A percentile compares a stretch with the other conserved stretches of the same genome.
Conservation (phyloP, 2,888 invertebrate species). For the Isotomurus palustris region DNA sequence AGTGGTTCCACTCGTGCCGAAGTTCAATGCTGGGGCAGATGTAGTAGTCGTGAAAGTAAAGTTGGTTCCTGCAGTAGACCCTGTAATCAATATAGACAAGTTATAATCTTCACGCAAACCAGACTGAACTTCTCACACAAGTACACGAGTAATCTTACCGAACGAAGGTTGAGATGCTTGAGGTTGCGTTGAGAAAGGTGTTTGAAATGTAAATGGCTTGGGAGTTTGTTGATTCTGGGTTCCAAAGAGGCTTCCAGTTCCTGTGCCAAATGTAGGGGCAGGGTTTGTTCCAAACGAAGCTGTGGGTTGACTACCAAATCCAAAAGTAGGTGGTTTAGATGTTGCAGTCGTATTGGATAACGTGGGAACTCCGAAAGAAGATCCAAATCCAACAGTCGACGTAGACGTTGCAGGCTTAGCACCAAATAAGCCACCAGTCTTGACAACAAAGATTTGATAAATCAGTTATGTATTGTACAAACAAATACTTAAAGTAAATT, state of each 20-base stretch:
- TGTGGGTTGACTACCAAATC: constrained; percentile 58
- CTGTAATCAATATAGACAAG: constrained; percentile 1
- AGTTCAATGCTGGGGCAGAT: constrained; percentile 25
- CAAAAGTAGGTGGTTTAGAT: constrained; percentile 21
- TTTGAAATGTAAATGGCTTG: constrained; percentile 47
- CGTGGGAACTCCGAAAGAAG: constrained; percentile 50
- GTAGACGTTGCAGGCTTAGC: constrained; percentile 50
- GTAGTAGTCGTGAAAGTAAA: constrained; percentile 26
- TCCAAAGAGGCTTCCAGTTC: constrained; percentile 57
- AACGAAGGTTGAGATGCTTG: constrained; percentile 33
- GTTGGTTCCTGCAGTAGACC: constrained; percentile 12
- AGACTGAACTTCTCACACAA: not conserved
- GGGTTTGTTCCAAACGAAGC: constrained; percentile 50
- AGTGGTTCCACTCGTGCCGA: constrained; percentile 16
- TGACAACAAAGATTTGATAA: not conserved
- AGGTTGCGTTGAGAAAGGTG: constrained; percentile 24
- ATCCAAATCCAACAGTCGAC: constrained; percentile 49
- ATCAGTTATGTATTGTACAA: no score
- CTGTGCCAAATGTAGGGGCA: constrained; percentile 50
- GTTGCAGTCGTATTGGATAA: constrained; percentile 42
- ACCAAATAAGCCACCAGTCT: constrained; percentile 45
- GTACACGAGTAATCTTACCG: constrained; percentile 19
- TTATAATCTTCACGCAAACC: no score
- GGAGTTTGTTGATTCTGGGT: constrained; percentile 53
- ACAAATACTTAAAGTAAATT: not conserved